phyloP scores from a whole-genome alignment of 2,888 invertebrate species.

The Xiphydria camelus region DNA sequence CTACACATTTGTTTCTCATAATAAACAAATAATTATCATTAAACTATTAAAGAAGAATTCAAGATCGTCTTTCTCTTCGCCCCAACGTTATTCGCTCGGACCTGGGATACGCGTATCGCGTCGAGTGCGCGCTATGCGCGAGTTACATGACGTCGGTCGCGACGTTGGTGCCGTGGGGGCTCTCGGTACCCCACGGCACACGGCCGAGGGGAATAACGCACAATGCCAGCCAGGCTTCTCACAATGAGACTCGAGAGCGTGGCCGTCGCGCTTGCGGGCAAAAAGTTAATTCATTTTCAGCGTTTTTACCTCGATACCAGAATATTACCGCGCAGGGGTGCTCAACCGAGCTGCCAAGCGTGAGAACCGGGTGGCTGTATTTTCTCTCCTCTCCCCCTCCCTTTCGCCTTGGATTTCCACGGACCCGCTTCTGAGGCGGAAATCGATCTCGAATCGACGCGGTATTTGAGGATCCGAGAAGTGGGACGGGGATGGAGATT shows the following conservation, averaged over 20 bases:
- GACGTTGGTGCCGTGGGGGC: neutral
- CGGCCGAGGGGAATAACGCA: slow-evolving; percentile 20
- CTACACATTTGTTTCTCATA: too few relatives aligned
- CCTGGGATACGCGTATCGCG: too few relatives aligned
- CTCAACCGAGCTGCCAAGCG: slow-evolving; percentile 32
- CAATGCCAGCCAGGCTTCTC: slow-evolving; percentile 29
- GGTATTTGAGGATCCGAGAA: slow-evolving; percentile 4
- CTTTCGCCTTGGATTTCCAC: too few relatives aligned
- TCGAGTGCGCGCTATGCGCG: too few relatives aligned
- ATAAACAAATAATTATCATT: too few relatives aligned
- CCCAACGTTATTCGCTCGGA: too few relatives aligned
- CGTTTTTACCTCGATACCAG: slow-evolving; percentile 47
- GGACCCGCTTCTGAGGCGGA: neutral
- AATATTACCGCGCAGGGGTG: slow-evolving; percentile 41
- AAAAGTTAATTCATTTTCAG: slow-evolving; percentile 54
- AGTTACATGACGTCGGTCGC: neutral
- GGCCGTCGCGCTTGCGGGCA: slow-evolving; percentile 31
- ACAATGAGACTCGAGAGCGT: slow-evolving; percentile 41
- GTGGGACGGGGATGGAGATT: neutral
- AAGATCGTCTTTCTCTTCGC: too few relatives aligned
- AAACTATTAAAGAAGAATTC: too few relatives aligned
- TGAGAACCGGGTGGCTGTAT: too few relatives aligned
- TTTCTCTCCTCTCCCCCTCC: too few relatives aligned
- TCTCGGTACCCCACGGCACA: neutral
- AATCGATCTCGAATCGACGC: slow-evolving; percentile 5